Evolutionary conservation across 35 echinoderm and acorn worm species (phyloP), one percentile per base, ranked within the genome.

Genomic region (Lytechinus pictus): DNA sequence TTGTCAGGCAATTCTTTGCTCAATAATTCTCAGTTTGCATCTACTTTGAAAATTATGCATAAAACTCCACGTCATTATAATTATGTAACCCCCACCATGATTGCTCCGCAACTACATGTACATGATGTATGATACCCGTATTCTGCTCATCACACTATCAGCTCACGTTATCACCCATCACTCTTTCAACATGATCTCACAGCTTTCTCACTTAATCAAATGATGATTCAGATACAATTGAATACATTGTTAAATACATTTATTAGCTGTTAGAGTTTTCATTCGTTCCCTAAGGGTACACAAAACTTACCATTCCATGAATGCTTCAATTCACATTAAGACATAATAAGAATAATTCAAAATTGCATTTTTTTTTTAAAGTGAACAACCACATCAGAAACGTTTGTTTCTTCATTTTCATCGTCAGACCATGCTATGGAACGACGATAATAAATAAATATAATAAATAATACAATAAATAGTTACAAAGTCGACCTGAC

Each of bases 401-500:
- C 66, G n/a, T 4, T 24, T 79, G 66, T 79, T 24, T 79, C 66
- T 79, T 79, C 66, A 79, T 79, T 79, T 44, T 16, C 19, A 79
- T 79, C 66, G 21, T 79, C 16, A 6, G 66, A 79, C 16, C 16
- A 79, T 79, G 66, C 16, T 7, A 79, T 79, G 66, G 19, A 79
- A 79, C 8, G 19, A 0, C 16, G n/a, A 11, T 58, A n/a, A 79
- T 19, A 79, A 19, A 79, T 79, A n/a, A 24, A 24, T 19, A 79
- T 79, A 79, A 79, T 79, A 79, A n/a, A 79, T 79, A 79, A 79
- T 24, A 79, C 12, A 79, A n/a, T 79, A 79, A n/a, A 79, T 79
- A n/a, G n/a, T 14, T 79, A 79, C 66, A 79, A 24, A 79, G 7
- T 24, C 7, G n/a, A 79, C 21, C 19, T 24, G 21, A 79, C 66